Evolutionary conservation across 1,140 invertebrate genomes (phyloP).

Genomic region (Bombus pascuorum): DNA sequence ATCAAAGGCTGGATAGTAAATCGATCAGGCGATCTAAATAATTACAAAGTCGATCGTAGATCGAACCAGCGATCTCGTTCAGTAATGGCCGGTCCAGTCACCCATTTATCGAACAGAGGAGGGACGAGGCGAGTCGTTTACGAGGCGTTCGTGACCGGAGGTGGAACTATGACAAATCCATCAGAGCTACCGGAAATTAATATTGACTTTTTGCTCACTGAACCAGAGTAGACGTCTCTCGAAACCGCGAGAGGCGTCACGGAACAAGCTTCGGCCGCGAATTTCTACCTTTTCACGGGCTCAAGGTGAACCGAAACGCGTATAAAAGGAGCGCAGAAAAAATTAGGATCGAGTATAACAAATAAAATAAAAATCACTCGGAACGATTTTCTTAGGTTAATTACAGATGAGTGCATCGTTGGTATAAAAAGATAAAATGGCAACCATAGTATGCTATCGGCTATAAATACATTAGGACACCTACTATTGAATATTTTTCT

Average conservation of each 20-base stretch:
- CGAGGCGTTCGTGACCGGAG: slow-evolving; percentile 56
- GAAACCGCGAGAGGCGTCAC: slow-evolving; percentile 33
- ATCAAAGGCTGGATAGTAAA: background rate
- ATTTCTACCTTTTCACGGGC: background rate
- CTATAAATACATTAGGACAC: too few species aligned
- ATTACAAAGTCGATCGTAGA: slow-evolving; percentile 64
- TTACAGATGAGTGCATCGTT: background rate
- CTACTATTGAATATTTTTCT: too few species aligned
- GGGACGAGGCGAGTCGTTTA: slow-evolving; percentile 38
- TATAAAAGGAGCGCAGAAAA: background rate
- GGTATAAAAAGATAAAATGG: too few species aligned
- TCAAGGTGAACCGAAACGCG: background rate
- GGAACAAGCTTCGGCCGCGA: slow-evolving; percentile 2
- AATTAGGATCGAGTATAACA: background rate
- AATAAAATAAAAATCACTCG: background rate
- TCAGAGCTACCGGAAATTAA: slow-evolving; percentile 41
- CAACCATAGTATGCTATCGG: too few species aligned
- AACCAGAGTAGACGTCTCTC: background rate
- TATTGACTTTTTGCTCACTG: slow-evolving; percentile 31
- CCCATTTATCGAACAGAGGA: background rate
- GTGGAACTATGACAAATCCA: slow-evolving; percentile 52
- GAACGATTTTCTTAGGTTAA: background rate
- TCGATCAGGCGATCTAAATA: slow-evolving; percentile 54
- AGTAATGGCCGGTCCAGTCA: slow-evolving; percentile 38
- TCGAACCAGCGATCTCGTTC: slow-evolving; percentile 47